phyloP scores from a whole-genome alignment of 2,113 vertebrate genomes.

The Shinisaurus crocodilurus region DNA sequence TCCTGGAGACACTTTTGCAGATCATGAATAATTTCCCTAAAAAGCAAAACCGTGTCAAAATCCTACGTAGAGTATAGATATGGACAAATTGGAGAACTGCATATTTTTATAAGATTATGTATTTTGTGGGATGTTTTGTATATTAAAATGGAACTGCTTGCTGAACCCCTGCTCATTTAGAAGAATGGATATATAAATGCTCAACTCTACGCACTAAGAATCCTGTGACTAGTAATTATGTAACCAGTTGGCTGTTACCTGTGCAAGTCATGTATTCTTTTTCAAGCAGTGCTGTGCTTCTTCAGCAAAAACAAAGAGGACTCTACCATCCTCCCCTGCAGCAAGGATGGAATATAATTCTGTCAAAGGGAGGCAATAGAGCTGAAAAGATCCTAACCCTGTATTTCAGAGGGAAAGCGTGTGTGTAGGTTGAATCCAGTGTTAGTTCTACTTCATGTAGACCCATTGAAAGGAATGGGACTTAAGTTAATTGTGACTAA shows the following conservation, averaged over 20 bases:
- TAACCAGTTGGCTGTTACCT: neutral
- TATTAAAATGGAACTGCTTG: neutral
- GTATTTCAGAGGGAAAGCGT: neutral
- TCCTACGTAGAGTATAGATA: neutral
- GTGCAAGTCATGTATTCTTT: neutral
- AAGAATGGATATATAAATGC: neutral
- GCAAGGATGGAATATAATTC: neutral
- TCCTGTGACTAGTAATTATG: neutral
- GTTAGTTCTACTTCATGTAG: too few species aligned
- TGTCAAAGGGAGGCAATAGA: neutral
- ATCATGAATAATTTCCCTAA: slow-evolving; percentile 80
- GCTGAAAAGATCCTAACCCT: neutral
- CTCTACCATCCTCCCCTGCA: neutral
- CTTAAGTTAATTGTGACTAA: too few species aligned
- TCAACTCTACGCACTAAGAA: neutral
- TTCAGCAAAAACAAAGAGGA: neutral
- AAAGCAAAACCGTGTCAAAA: slow-evolving; percentile 25
- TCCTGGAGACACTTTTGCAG: slow-evolving; percentile 89
- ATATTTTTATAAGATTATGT: neutral
- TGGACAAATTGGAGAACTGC: neutral
- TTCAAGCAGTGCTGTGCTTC: neutral
- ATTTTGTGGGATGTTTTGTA: neutral
- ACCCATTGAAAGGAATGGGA: too few species aligned
- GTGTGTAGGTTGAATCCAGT: too few species aligned
- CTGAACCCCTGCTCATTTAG: neutral